Percentiles rank a stretch among this genome's conserved stretches.
phyloP scores from a whole-genome alignment of 2,113 vertebrate genomes.

The Glaucidium brasilianum region DNA sequence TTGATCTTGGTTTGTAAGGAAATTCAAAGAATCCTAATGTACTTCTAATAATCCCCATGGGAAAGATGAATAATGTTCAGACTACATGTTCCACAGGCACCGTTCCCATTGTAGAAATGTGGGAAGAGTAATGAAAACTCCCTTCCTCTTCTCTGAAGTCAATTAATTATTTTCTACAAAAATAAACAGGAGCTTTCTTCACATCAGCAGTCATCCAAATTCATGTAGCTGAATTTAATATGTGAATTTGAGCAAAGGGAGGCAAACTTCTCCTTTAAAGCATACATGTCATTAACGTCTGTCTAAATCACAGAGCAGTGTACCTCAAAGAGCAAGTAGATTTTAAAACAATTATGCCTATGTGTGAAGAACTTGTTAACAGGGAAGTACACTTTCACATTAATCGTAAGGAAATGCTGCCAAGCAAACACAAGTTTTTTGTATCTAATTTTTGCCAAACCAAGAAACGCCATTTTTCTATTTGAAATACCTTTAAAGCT shows the following conservation, averaged over 20 bases:
- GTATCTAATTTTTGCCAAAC: not conserved
- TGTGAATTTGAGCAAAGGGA: not conserved
- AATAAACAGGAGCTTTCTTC: not conserved
- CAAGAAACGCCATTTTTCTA: not conserved
- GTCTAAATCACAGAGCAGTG: not conserved
- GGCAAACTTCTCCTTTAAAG: not conserved
- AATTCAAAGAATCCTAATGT: not conserved
- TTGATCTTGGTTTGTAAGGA: conserved; percentile 30
- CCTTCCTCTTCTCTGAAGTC: not conserved
- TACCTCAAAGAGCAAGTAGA: not conserved
- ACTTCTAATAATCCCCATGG: not conserved
- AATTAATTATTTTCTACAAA: not conserved
- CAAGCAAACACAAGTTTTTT: not conserved
- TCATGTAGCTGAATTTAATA: not conserved
- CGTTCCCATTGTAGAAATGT: not conserved
- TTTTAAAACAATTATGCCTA: not conserved
- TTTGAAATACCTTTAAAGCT: not conserved
- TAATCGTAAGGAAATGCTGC: not conserved
- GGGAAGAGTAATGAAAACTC: not conserved
- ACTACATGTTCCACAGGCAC: not conserved
- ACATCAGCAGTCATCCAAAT: not conserved
- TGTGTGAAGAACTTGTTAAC: not conserved
- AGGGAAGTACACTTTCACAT: not conserved
- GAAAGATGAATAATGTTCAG: not conserved
- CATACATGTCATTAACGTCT: not conserved